Conservation (phyloP, 1,140 invertebrate genomes). For the Zaprionus camerounensis region DNA sequence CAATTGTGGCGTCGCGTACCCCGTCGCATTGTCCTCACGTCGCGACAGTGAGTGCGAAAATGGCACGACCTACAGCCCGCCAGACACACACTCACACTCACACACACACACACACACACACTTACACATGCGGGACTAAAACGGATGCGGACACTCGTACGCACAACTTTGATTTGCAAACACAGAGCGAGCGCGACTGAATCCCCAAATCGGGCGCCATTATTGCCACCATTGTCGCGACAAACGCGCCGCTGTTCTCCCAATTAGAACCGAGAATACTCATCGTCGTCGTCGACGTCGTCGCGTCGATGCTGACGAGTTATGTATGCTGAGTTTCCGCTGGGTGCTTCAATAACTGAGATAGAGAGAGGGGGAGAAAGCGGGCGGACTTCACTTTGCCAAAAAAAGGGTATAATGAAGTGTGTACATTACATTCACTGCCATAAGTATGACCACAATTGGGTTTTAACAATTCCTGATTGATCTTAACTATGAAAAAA, state of each 20-base stretch:
- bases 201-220: slow-evolving; percentile 56
- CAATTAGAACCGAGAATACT: slow-evolving; percentile 72
- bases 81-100: slow-evolving; percentile 49
- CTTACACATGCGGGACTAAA: slow-evolving; percentile 25
- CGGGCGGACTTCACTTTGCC: not conserved
- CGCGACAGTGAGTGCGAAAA: slow-evolving; percentile 57
- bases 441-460: not conserved
- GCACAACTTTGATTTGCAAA: slow-evolving; percentile 73
- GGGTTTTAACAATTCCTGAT: not conserved
- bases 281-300: slow-evolving; percentile 50
- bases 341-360: slow-evolving; percentile 5
- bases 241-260: slow-evolving; percentile 68
- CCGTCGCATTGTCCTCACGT: slow-evolving; percentile 52
- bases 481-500: slow-evolving; percentile 9
- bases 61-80: slow-evolving; percentile 50
- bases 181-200: slow-evolving; percentile 47
- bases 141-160: slow-evolving; percentile 58
- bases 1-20: slow-evolving; percentile 67
- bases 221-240: slow-evolving; percentile 75
- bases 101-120: slow-evolving; percentile 24
- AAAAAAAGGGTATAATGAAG: slow-evolving; percentile 1
- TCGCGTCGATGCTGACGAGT: slow-evolving; percentile 65
- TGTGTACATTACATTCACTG: not conserved
- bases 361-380: not conserved
- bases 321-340: slow-evolving; percentile 46